Evolutionary conservation across 2,113 vertebrate species (phyloP).

Genomic region (Nothoprocta pentlandii): DNA sequence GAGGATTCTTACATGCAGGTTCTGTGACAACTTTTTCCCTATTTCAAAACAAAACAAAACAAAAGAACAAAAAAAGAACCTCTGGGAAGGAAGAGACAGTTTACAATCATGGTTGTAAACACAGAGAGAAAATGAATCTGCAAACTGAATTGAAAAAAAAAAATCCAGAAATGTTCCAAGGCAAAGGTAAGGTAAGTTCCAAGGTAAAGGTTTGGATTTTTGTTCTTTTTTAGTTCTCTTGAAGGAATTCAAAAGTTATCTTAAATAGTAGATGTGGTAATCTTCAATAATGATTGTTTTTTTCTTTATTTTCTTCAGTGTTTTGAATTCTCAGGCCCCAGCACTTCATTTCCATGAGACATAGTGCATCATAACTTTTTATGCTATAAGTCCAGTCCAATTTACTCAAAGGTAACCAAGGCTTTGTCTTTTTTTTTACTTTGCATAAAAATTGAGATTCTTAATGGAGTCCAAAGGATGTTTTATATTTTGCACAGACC

Average conservation of each 20-base stretch:
- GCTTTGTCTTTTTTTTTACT: background rate
- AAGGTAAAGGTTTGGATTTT: background rate
- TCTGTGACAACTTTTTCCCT: background rate
- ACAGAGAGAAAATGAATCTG: slow-evolving; percentile 1
- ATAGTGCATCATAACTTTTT: background rate
- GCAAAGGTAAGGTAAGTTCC: background rate
- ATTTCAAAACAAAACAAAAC: background rate
- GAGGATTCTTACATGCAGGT: slow-evolving; percentile 36
- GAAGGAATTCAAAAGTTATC: background rate
- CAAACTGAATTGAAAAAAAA: background rate
- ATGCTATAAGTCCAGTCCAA: background rate
- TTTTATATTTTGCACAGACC: background rate
- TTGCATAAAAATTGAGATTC: background rate
- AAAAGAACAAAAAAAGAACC: background rate
- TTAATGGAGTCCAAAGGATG: background rate
- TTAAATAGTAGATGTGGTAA: background rate
- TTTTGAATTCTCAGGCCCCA: background rate
- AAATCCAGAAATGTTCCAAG: background rate
- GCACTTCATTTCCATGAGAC: background rate
- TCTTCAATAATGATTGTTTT: background rate
- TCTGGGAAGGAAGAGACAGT: background rate
- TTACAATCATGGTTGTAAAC: background rate
- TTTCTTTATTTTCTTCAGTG: background rate
- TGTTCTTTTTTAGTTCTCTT: background rate
- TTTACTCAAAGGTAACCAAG: background rate